Evolutionary conservation across 1,140 invertebrate species (phyloP), one percentile per base, ranked within the genome.

Genomic region (Antheraea pernyi): DNA sequence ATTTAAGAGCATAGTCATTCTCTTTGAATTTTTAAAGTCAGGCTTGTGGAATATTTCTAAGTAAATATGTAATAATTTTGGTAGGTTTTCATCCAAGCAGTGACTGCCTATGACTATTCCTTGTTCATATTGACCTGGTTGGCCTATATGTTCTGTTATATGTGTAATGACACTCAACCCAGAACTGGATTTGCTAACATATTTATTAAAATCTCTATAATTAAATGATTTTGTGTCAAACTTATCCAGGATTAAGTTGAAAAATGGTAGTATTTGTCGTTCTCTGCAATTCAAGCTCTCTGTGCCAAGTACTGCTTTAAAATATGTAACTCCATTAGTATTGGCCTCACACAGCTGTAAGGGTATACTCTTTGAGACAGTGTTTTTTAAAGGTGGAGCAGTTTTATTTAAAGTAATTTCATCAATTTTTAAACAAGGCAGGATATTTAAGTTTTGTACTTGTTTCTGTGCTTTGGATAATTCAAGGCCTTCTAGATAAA

Each of bases 321-420:
- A 96, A 86, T 99, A 99, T 6, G 95, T 96, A 3, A 99, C 94
- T 13, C 96, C 97, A 92, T 99, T 99, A 0, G 97, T 98, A 61
- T 97, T 97, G 61, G 97, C 96, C 75, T 95, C 91, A 70, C 95
- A 95, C 0, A 97, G 71, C 79, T 98, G 97, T 18, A 97, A 91
- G 0, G 95, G 95, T 42, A 97, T 94, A 42, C 93, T 89, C 37
- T 91, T 91, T 37, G 95, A 72, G 1, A 91, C 88, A 3, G 93
- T 83, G 76, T 95, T 91, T 66, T 93, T 94, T 16, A 95, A 74
- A 3, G 89, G 72, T 46, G 95, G 94, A 72, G 94, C 92, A 68
- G 95, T 95, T 61, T 96, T 93, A 48, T 95, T 94, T 18, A 94
- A 82, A 70, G 94, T 95, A 18, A 98, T 94, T 86, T 98, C 97